Base-by-base conservation (phyloP, 1,140 invertebrate species). In the Heliconius himera region DNA sequence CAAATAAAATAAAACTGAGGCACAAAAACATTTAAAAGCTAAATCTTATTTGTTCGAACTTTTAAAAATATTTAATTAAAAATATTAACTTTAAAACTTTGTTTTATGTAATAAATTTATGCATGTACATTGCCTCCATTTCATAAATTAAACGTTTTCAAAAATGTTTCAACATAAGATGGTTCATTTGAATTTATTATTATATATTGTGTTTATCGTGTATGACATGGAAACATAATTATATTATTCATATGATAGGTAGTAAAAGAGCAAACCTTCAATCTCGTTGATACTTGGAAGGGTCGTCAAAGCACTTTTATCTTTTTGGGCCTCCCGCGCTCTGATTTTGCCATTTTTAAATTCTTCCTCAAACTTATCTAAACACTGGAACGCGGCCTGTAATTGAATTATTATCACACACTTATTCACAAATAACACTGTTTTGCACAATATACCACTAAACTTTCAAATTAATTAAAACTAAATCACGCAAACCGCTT, bases 261-360 rank as follows among this genome's bases (percentile, higher is more conserved):
- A n/a, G 51, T 54, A 54, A 66, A 29, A 82, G 82, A 72, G 76
- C 80, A 74, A 83, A 92, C 91, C 89, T 81, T 91, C 92, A 66
- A 89, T 89, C 78, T 94, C 92, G 73, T 90, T 76, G 70, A 94
- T 93, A 73, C 90, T 90, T 82, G 92, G 88, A 74, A 94, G 87
- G 70, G 85, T 88, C 41, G 87, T 89, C 81, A 83, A 72, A 72
- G 54, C 78, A 74, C 82, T 88, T 84, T 91, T 94, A 46, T 94
- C 88, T 76, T 90, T 93, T 18, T 82, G 77, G 13, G 74, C 36
- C 73, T 93, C 91, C 74, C 88, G 89, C 74, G 77, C 71, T 80
- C 77, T 83, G 20, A 60, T 81, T 70, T 86, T 83, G 0, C 78
- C 86, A 85, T 90, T 91, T 80, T 84, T 78, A 84, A 86, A 87